These are phyloP conservation scores for Halyomorpha halys DNA, from an alignment of 1,140 invertebrate species.

Conservation along the genomic window DNA sequence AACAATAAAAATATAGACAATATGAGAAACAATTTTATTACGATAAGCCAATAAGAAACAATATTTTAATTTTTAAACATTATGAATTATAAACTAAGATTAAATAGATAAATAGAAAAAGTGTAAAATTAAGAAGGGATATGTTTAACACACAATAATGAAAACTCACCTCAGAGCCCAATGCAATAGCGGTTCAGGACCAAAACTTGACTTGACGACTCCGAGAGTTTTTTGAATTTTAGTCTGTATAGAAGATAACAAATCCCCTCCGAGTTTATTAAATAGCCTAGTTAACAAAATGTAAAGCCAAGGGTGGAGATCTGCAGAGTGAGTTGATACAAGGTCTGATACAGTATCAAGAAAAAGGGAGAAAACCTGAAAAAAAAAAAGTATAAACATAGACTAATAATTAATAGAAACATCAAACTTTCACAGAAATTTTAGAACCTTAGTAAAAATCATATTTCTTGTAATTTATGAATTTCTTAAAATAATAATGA, in stretches of 20 bases:
- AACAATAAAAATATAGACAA: background rate
- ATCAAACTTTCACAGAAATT: no score
- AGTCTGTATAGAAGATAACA: slow-evolving; percentile 76
- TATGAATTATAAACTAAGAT: no score
- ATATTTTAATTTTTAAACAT: no score
- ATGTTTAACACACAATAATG: no score
- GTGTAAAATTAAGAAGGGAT: no score
- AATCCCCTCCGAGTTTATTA: slow-evolving; percentile 80
- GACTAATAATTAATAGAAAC: no score
- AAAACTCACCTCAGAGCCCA: slow-evolving; percentile 34
- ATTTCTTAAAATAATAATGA: no score
- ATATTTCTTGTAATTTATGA: no score
- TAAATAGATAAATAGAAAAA: no score
- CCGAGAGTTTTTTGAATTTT: slow-evolving; percentile 83
- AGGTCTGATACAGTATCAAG: slow-evolving; percentile 84
- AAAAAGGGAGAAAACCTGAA: slow-evolving; percentile 76
- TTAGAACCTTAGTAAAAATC: no score
- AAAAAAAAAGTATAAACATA: background rate
- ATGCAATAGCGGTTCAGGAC: slow-evolving; percentile 22
- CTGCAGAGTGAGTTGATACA: slow-evolving; percentile 70
- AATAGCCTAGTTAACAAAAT: slow-evolving; percentile 66
- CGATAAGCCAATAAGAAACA: no score
- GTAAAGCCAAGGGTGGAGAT: slow-evolving; percentile 85
- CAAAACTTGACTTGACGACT: slow-evolving; percentile 55
- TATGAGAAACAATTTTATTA: no score